phyloP scores from a whole-genome alignment of 1,140 invertebrate species.

The Cotesia vestalis region DNA sequence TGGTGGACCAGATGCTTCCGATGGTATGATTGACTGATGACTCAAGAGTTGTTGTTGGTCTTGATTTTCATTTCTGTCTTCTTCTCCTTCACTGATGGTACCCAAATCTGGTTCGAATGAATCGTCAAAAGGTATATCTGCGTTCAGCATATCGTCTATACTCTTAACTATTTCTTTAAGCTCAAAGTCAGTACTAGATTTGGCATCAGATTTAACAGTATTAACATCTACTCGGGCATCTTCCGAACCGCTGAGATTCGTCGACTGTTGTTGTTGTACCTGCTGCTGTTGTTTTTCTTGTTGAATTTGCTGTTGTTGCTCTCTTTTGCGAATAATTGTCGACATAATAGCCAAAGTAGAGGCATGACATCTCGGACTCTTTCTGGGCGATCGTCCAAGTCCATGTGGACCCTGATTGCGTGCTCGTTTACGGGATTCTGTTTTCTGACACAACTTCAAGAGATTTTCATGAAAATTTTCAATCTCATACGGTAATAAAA shows the following conservation, averaged over 20 bases:
- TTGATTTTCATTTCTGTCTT: not conserved
- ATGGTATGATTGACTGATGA: conserved; percentile 23
- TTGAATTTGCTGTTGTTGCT: conserved; percentile 47
- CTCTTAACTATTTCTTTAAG: conserved; percentile 55
- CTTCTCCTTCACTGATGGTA: not conserved
- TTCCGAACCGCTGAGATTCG: conserved; percentile 48
- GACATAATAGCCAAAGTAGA: conserved; percentile 82
- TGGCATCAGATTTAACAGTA: conserved; percentile 37
- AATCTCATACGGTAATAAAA: conserved; percentile 81
- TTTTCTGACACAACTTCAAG: conserved; percentile 45
- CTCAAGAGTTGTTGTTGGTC: not conserved
- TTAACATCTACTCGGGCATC: conserved; percentile 28
- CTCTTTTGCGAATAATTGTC: conserved; percentile 59
- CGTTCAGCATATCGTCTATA: conserved; percentile 58
- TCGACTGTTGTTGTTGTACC: conserved; percentile 34
- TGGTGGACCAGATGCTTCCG: conserved; percentile 54
- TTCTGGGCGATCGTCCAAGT: conserved; percentile 73
- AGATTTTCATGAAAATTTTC: conserved; percentile 63
- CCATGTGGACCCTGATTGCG: conserved; percentile 34
- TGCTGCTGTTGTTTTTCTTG: too few species aligned
- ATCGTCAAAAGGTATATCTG: conserved; percentile 44
- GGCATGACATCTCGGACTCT: conserved; percentile 84
- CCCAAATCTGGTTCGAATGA: conserved; percentile 48
- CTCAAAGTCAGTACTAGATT: conserved; percentile 54
- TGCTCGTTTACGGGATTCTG: conserved; percentile 47